These are phyloP conservation scores for Tinamus guttatus DNA, from an alignment of 2,113 vertebrate species.

Conservation along the genomic window DNA sequence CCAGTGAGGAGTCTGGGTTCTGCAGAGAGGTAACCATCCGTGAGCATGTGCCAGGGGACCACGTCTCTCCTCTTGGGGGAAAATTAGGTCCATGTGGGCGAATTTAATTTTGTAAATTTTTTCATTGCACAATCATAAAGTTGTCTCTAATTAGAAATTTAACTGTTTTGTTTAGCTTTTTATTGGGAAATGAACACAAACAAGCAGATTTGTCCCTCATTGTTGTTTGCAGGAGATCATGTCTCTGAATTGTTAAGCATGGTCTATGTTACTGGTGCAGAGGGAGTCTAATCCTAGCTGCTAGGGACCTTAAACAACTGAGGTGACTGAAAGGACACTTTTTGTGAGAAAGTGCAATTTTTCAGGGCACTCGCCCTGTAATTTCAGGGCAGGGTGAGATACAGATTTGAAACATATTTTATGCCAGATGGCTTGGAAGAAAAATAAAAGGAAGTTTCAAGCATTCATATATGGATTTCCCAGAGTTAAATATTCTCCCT, in stretches of 20 bases:
- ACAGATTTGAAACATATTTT: not conserved
- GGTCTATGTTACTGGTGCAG: not conserved
- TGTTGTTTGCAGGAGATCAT: not conserved
- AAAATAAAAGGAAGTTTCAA: not conserved
- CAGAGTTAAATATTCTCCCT: not conserved
- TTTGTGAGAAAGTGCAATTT: not conserved
- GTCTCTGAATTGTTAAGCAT: not conserved
- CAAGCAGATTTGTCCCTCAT: not conserved
- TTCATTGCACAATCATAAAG: not conserved
- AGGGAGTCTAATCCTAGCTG: not conserved
- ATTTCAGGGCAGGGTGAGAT: not conserved
- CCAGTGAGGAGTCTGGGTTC: not conserved
- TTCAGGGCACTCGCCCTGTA: no score
- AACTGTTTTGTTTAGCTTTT: not conserved
- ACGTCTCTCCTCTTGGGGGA: not conserved
- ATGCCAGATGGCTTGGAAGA: not conserved
- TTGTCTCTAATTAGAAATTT: not conserved
- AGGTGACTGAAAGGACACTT: not conserved
- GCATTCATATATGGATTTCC: not conserved
- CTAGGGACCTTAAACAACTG: not conserved
- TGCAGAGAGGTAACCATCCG: not conserved
- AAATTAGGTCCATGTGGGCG: not conserved
- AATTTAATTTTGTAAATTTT: not conserved
- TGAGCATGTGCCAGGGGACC: not conserved
- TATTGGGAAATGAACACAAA: not conserved